Conservation (phyloP, 2,113 vertebrate genomes). For the Dendropsophus ebraccatus region DNA sequence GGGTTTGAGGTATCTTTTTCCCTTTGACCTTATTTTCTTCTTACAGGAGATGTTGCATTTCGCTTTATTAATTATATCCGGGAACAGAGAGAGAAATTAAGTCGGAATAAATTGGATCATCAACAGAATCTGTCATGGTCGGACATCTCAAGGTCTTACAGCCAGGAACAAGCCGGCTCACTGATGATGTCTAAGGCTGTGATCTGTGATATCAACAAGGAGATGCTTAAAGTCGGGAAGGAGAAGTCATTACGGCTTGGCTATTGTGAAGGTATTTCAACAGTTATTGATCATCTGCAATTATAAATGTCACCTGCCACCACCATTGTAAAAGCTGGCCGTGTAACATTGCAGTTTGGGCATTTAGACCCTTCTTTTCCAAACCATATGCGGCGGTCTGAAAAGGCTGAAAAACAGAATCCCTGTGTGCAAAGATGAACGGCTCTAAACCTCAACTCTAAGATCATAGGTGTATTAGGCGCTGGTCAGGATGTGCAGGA, state of each 20-base stretch:
- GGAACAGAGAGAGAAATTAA: slow-evolving; percentile 69
- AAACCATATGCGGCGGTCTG: too few relatives aligned
- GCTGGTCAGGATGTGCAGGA: too few relatives aligned
- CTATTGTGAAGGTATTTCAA: slow-evolving; percentile 75
- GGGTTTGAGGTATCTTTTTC: too few relatives aligned
- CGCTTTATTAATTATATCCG: slow-evolving; percentile 88
- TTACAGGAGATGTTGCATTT: slow-evolving; percentile 91
- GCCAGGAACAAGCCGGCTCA: slow-evolving; percentile 58
- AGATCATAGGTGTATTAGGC: too few relatives aligned
- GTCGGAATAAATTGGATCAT: slow-evolving; percentile 64
- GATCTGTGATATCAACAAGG: slow-evolving; percentile 95
- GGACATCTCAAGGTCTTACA: slow-evolving; percentile 80
- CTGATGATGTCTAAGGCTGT: slow-evolving; percentile 75
- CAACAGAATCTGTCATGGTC: slow-evolving; percentile 85
- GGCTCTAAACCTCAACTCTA: too few relatives aligned
- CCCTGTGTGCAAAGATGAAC: too few relatives aligned
- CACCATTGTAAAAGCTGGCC: too few relatives aligned
- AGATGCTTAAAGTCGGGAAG: slow-evolving; percentile 93
- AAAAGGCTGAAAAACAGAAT: too few relatives aligned
- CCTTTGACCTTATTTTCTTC: not conserved
- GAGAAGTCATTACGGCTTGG: slow-evolving; percentile 77
- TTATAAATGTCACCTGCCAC: too few relatives aligned
- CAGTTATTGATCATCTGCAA: not conserved
- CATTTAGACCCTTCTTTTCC: too few relatives aligned
- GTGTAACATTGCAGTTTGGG: too few relatives aligned